A percentile compares a stretch with the other conserved stretches of the same genome.
Evolutionary conservation across 2,797 vertebrate species (phyloP).

Genomic region (Sebastiscus tertius): DNA sequence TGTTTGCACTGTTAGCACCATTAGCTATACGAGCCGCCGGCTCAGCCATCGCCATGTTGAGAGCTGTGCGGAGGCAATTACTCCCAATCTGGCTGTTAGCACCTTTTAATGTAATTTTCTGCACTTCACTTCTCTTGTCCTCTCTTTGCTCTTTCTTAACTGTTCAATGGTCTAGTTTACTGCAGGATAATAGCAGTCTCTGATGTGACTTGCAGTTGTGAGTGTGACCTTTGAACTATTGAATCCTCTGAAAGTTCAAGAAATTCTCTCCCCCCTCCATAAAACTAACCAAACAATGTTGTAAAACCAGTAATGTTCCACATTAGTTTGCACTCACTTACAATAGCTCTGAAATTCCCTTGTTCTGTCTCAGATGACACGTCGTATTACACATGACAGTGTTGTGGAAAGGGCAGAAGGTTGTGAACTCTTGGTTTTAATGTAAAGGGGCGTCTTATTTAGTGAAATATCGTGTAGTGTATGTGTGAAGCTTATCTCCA

Average conservation of each 20-base stretch:
- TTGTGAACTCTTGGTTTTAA: slow-evolving; percentile 9
- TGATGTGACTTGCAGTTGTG: slow-evolving; percentile 24
- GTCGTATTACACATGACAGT: slow-evolving; percentile 32
- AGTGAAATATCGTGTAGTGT: slow-evolving; percentile 7
- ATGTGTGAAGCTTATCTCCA: slow-evolving; percentile 10
- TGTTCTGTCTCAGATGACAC: slow-evolving; percentile 29
- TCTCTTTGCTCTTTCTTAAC: background rate
- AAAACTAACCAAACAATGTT: slow-evolving; percentile 20
- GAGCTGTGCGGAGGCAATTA: too few species aligned
- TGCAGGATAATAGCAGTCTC: background rate
- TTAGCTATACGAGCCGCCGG: too few species aligned
- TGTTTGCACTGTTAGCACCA: too few species aligned
- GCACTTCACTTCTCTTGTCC: background rate
- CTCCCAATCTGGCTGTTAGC: too few species aligned
- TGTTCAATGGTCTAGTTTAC: background rate
- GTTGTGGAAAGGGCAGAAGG: slow-evolving; percentile 17
- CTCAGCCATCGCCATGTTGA: too few species aligned
- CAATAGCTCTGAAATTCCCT: slow-evolving; percentile 21
- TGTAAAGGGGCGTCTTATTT: slow-evolving; percentile 37
- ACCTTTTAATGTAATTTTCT: background rate
- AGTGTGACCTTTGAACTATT: slow-evolving; percentile 33
- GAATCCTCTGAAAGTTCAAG: slow-evolving; percentile 19
- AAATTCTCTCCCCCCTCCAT: background rate
- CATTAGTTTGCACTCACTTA: slow-evolving; percentile 38
- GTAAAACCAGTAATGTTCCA: slow-evolving; percentile 37